A percentile compares a stretch with the other conserved stretches of the same genome.
Conservation (phyloP, 2,888 invertebrate genomes). For the Salticus scenicus region DNA sequence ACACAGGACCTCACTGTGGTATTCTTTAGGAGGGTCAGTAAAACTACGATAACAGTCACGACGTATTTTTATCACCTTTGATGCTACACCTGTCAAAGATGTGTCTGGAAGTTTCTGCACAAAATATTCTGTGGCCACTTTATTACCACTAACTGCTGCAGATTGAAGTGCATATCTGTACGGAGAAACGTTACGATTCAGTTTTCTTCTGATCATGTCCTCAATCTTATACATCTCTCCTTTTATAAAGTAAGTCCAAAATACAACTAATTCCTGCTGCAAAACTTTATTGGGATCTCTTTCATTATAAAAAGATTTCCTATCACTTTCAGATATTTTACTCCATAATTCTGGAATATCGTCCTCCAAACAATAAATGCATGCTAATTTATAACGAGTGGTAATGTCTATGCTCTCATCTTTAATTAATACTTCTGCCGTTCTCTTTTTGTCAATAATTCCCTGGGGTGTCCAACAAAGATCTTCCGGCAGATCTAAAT, state of each 20-base stretch:
- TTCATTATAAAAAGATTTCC: slow-evolving; percentile 36
- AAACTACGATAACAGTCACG: slow-evolving; percentile 1
- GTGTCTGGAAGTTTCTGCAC: slow-evolving; percentile 47
- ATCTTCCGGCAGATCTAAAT: not conserved
- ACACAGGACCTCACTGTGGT: slow-evolving; percentile 54
- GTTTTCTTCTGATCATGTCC: slow-evolving; percentile 25
- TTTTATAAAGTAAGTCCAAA: slow-evolving; percentile 61
- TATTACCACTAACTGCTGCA: slow-evolving; percentile 56
- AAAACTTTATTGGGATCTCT: slow-evolving; percentile 13
- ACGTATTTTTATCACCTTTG: slow-evolving; percentile 38
- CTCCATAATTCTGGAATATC: slow-evolving; percentile 40
- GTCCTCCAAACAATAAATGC: slow-evolving; percentile 38
- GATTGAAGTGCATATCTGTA: slow-evolving; percentile 52
- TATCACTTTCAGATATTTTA: slow-evolving; percentile 26
- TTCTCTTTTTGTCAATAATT: slow-evolving; percentile 48
- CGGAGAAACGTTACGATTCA: slow-evolving; percentile 6
- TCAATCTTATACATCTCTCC: slow-evolving; percentile 22
- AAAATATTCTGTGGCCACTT: slow-evolving; percentile 53
- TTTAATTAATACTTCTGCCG: slow-evolving; percentile 35
- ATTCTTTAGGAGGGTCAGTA: slow-evolving; percentile 45
- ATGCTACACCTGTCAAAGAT: slow-evolving; percentile 33
- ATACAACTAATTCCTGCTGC: slow-evolving; percentile 36
- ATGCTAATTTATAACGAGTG: slow-evolving; percentile 1
- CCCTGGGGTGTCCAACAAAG: slow-evolving; percentile 56
- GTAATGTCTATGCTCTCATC: slow-evolving; percentile 33